Evolutionary conservation across 2,888 invertebrate genomes (phyloP).

Genomic region (Nomada hirtipes): DNA sequence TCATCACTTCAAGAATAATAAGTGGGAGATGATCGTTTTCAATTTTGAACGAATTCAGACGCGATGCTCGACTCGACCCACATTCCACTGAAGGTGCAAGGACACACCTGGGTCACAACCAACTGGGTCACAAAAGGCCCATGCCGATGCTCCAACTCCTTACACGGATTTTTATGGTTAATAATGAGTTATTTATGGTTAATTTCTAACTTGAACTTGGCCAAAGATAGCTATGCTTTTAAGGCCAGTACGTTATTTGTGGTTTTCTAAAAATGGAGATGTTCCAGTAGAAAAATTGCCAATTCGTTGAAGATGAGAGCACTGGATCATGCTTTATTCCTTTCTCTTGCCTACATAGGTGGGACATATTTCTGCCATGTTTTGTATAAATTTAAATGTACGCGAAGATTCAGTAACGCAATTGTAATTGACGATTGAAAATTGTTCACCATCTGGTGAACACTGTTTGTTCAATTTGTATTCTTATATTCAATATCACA

Average conservation of each 20-base stretch:
- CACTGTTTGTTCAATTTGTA: too few relatives aligned
- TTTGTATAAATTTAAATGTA: too few relatives aligned
- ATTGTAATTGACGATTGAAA: too few relatives aligned
- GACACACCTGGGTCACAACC: constrained; percentile 9
- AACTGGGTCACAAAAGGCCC: constrained; percentile 24
- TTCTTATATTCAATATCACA: too few relatives aligned
- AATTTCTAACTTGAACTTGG: not conserved
- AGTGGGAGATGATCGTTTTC: constrained; percentile 13
- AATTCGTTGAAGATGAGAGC: too few relatives aligned
- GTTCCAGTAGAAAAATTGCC: not conserved
- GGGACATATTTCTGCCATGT: too few relatives aligned
- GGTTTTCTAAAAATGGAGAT: not conserved
- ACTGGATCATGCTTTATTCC: too few relatives aligned
- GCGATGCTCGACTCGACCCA: constrained; percentile 37
- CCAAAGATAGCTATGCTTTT: not conserved
- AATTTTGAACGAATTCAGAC: constrained; percentile 31
- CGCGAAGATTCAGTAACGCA: too few relatives aligned
- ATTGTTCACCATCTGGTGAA: too few relatives aligned
- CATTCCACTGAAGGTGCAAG: constrained; percentile 46
- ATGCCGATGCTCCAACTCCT: not conserved
- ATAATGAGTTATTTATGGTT: not conserved
- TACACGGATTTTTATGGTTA: constrained; percentile 14
- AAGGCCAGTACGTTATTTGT: not conserved
- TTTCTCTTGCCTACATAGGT: too few relatives aligned
- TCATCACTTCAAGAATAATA: constrained; percentile 1